Conservation (phyloP, 2,113 vertebrate genomes). For the Gymnobelideus leadbeateri region DNA sequence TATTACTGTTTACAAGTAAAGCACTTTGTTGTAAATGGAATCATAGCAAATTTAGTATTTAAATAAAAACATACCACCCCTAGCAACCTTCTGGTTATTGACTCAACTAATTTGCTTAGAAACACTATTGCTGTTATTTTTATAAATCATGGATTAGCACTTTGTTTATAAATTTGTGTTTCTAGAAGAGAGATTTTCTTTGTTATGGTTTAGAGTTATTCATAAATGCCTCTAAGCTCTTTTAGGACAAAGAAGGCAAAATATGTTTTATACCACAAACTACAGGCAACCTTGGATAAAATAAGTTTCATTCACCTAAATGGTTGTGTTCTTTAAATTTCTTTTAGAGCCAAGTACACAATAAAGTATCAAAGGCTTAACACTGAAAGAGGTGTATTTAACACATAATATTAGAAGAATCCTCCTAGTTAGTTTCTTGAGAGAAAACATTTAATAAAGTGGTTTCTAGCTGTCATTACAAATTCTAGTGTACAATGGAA, state of each 20-base stretch:
- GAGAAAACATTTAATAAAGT: not conserved
- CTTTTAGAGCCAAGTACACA: slow-evolving; percentile 4
- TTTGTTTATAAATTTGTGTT: slow-evolving; percentile 4
- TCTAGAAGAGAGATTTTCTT: not conserved
- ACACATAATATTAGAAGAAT: not conserved
- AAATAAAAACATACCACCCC: not conserved
- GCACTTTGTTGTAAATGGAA: slow-evolving; percentile 37
- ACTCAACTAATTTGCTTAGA: not conserved
- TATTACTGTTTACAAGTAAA: slow-evolving; percentile 43
- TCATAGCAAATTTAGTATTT: slow-evolving; percentile 37
- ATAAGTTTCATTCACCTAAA: not conserved
- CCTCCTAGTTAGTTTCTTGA: not conserved
- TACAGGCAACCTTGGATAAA: slow-evolving; percentile 42
- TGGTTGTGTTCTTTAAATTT: not conserved
- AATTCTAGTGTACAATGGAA: not conserved
- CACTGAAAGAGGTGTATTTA: slow-evolving; percentile 4
- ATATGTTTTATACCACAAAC: slow-evolving; percentile 42
- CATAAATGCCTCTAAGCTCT: not conserved
- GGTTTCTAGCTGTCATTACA: not conserved
- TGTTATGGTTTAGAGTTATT: not conserved
- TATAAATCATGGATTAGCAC: slow-evolving; percentile 31
- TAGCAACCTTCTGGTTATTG: not conserved
- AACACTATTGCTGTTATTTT: slow-evolving; percentile 35
- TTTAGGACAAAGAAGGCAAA: slow-evolving; percentile 29
- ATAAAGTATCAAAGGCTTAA: slow-evolving; percentile 28